Conservation (phyloP, 92 coral and sea anemone genomes). For the Porites lobata region DNA sequence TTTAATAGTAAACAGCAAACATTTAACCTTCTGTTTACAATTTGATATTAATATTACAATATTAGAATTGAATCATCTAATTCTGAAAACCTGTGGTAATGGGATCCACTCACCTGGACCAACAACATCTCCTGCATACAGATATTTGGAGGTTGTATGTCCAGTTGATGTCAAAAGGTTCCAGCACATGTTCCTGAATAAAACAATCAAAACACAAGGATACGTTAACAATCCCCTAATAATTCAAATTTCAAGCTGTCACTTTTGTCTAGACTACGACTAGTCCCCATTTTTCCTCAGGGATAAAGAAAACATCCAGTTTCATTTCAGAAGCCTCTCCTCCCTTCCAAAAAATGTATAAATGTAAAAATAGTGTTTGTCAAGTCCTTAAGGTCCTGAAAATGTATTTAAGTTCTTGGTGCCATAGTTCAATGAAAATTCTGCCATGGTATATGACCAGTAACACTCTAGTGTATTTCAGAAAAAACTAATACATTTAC, state of each 20-base stretch:
- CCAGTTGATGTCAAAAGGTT: conserved; percentile 20
- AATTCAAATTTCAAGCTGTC: conserved; percentile 29
- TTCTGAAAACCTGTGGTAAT: background rate
- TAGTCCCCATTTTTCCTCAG: too few relatives aligned
- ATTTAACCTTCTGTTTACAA: too few relatives aligned
- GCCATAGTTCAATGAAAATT: conserved; percentile 6
- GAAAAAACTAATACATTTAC: background rate
- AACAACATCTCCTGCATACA: conserved; percentile 51
- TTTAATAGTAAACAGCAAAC: too few relatives aligned
- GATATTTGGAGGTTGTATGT: conserved; percentile 36
- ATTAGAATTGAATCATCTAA: too few relatives aligned
- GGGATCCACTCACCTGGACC: conserved; percentile 33
- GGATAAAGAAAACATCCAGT: background rate
- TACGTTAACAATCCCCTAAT: background rate
- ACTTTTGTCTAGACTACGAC: too few relatives aligned
- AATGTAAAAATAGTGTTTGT: background rate
- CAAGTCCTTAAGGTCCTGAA: conserved; percentile 29
- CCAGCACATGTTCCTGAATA: conserved; percentile 5
- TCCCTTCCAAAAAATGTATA: conserved; percentile 6
- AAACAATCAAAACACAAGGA: too few relatives aligned
- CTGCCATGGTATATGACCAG: background rate
- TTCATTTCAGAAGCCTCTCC: background rate
- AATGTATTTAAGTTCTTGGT: conserved; percentile 10
- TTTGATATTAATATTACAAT: too few relatives aligned
- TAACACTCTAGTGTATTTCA: background rate